phyloP scores from a whole-genome alignment of 1,140 invertebrate genomes.

The Epicauta chinensis region DNA sequence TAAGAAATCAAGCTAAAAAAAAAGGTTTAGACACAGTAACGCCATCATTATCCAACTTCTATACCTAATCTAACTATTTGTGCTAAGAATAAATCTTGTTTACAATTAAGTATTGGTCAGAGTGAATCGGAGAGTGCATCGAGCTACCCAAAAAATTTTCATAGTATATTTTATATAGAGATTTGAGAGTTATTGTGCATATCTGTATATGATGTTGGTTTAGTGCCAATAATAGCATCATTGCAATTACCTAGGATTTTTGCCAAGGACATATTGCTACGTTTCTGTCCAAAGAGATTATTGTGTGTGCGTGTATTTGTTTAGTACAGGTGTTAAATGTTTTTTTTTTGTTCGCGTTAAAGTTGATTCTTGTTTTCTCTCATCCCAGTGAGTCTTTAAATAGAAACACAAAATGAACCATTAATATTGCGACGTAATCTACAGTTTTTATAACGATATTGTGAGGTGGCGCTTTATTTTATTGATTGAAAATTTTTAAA shows the following conservation, averaged over 20 bases:
- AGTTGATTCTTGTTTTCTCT: too few relatives aligned
- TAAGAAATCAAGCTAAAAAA: neutral
- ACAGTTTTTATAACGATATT: too few relatives aligned
- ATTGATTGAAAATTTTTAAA: too few relatives aligned
- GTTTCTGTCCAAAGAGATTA: too few relatives aligned
- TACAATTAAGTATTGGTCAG: conserved; percentile 12
- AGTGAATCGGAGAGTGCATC: conserved; percentile 1
- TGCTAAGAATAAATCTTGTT: conserved; percentile 20
- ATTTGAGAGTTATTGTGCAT: neutral
- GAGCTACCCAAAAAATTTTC: neutral
- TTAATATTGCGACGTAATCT: too few relatives aligned
- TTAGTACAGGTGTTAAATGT: too few relatives aligned
- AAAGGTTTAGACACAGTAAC: conserved; percentile 1
- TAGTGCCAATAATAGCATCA: neutral
- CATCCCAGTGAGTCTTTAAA: too few relatives aligned
- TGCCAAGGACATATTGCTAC: conserved; percentile 13
- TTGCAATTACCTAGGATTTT: neutral
- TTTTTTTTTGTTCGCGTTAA: too few relatives aligned
- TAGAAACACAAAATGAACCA: too few relatives aligned
- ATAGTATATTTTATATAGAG: neutral
- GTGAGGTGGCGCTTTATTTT: too few relatives aligned
- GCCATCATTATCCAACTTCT: neutral
- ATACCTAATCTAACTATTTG: neutral
- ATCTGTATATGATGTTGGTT: neutral
- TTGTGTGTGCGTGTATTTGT: too few relatives aligned